phyloP scores from a whole-genome alignment of 2,888 invertebrate species.

The Erpobdella octoculata region DNA sequence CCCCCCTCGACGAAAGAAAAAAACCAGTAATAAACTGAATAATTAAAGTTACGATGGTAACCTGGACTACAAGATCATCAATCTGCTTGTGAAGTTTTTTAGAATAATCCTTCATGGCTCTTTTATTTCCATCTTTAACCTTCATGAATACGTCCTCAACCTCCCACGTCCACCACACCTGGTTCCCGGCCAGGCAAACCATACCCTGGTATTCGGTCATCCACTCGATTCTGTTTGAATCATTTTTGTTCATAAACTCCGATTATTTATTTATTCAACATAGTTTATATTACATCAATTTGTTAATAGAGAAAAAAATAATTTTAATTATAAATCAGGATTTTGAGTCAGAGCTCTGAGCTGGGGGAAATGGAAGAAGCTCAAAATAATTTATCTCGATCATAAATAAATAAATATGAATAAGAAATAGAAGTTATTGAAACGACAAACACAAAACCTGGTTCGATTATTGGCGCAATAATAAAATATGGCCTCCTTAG shows the following conservation, averaged over 20 bases:
- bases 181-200: constrained; percentile 75
- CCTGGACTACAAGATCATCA: constrained; percentile 70
- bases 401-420: background rate
- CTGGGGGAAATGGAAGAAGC: background rate
- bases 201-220: constrained; percentile 81
- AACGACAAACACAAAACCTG: constrained; percentile 54
- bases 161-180: constrained; percentile 92
- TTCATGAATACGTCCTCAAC: constrained; percentile 77
- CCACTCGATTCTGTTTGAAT: constrained; percentile 67
- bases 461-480: constrained; percentile 68
- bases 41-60: constrained; percentile 27
- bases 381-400: too few species aligned
- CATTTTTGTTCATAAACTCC: too few species aligned
- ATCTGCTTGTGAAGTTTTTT: constrained; percentile 71
- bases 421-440: background rate
- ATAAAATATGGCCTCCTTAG: constrained; percentile 77
- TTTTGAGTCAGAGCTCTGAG: too few species aligned
- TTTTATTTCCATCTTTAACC: constrained; percentile 55
- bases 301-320: too few species aligned
- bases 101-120: constrained; percentile 83
- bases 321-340: too few species aligned
- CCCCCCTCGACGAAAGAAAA: background rate
- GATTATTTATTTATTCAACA: too few species aligned
- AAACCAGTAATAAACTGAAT: background rate
- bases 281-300: too few species aligned